These are phyloP conservation scores for Rattus norvegicus DNA, from an alignment of 2,113 vertebrate genomes.

Conservation along the genomic window GRCr8 NC_086028.1:54047501-54048000, in stretches of 20 bases:
- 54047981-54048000: background rate
- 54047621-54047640: background rate
- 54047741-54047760: constrained; percentile 99
- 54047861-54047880: constrained; percentile 45
- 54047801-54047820: constrained; percentile 99
- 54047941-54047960: constrained; percentile 34
- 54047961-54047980: background rate
- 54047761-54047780: constrained; percentile 99
- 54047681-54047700: constrained; percentile 94
- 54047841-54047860: constrained; percentile 48
- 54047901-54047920: constrained; percentile 23
- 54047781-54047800: constrained; percentile 97
- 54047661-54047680: constrained; percentile 40
- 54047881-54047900: constrained; percentile 58
- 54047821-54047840: constrained; percentile 93
- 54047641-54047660: background rate
- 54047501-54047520: background rate
- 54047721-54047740: constrained; percentile 96
- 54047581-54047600: background rate
- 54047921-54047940: constrained; percentile 32
- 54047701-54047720: constrained; percentile 99
- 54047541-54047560: background rate
- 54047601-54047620: background rate
- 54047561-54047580: background rate
- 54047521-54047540: background rate